phyloP scores from a whole-genome alignment of 2,113 vertebrate genomes.

The Jaculus jaculus region DNA sequence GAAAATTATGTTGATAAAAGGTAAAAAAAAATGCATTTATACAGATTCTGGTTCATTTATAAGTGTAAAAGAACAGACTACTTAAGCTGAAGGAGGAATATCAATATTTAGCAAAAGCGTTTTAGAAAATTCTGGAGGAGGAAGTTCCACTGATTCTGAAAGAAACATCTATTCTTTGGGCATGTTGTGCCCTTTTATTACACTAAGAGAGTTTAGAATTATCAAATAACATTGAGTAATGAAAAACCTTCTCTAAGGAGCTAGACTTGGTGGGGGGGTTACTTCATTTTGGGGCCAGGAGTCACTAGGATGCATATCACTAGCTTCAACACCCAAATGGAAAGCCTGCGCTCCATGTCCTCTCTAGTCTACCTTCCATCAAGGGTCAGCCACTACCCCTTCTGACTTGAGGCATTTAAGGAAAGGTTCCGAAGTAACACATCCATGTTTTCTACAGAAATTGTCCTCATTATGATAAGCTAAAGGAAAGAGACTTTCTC shows the following conservation, averaged over 20 bases:
- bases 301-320: background rate
- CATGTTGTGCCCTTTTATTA: background rate
- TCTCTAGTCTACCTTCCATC: background rate
- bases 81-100: background rate
- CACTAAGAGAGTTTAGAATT: background rate
- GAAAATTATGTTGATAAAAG: background rate
- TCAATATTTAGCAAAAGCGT: background rate
- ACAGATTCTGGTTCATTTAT: background rate
- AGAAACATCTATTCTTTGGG: background rate
- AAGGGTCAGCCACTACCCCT: background rate
- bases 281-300: background rate
- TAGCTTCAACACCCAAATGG: background rate
- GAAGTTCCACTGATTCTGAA: background rate
- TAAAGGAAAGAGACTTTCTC: background rate
- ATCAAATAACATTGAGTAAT: background rate
- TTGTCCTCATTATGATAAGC: background rate
- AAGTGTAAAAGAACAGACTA: background rate
- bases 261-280: background rate
- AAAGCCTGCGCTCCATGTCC: background rate
- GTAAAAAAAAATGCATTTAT: constrained; percentile 39
- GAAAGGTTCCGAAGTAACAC: background rate
- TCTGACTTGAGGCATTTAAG: background rate
- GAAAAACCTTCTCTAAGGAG: background rate
- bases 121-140: background rate
- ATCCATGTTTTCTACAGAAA: background rate